phyloP scores from a whole-genome alignment of 2,797 vertebrate genomes.

The Scyliorhinus canicula region DNA sequence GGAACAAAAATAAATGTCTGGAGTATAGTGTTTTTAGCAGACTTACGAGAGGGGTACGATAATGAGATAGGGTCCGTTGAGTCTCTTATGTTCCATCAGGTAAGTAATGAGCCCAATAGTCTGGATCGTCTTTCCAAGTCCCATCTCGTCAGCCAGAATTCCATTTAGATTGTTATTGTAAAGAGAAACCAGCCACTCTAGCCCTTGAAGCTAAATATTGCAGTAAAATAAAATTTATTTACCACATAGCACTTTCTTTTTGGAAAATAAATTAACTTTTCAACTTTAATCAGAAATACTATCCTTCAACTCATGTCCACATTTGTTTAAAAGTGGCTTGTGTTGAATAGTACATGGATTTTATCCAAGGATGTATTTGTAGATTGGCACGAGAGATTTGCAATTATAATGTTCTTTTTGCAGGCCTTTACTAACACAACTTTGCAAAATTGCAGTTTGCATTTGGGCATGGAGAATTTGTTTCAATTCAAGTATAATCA shows the following conservation, averaged over 20 bases:
- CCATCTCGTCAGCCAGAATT: constrained; percentile 96
- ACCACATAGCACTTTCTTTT: background rate
- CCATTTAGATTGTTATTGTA: constrained; percentile 98
- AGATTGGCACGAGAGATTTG: background rate
- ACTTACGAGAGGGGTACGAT: constrained; percentile 97
- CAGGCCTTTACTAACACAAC: background rate
- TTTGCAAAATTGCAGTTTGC: background rate
- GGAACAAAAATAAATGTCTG: background rate
- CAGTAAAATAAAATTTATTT: background rate
- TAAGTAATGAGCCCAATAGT: constrained; percentile 97
- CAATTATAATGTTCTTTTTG: background rate
- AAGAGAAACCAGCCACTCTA: constrained; percentile 97
- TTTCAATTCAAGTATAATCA: background rate
- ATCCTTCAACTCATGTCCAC: background rate
- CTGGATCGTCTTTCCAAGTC: constrained; percentile 96
- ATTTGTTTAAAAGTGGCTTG: background rate
- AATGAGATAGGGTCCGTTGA: constrained; percentile 94
- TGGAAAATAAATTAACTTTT: background rate
- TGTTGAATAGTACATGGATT: background rate
- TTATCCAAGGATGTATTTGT: background rate
- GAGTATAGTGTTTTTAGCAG: constrained; percentile 37
- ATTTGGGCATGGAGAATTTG: background rate
- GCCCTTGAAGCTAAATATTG: constrained; percentile 75
- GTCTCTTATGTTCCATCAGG: constrained; percentile 90
- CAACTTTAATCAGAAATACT: background rate